Conservation (phyloP, 2,113 vertebrate species). For the Myiozetetes cayanensis region DNA sequence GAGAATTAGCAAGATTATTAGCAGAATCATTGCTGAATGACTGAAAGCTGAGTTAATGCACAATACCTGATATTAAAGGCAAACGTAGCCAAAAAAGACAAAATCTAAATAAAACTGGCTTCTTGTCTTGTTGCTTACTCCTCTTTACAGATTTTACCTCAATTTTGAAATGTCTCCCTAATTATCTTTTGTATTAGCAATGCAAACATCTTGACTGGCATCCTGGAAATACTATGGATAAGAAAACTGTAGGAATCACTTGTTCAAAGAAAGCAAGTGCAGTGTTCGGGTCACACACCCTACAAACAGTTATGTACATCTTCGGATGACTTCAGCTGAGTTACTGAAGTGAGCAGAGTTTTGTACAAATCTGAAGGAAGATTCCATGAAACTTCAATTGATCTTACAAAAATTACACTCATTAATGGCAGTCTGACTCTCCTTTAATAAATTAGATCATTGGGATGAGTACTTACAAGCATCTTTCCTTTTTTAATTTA, state of each 20-base stretch:
- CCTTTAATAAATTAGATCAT: background rate
- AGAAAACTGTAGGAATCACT: background rate
- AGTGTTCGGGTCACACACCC: background rate
- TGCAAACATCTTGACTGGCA: background rate
- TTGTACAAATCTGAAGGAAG: background rate
- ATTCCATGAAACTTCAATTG: background rate
- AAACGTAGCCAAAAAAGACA: background rate
- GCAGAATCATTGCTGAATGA: background rate
- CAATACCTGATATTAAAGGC: background rate
- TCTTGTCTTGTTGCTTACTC: background rate
- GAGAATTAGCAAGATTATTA: background rate
- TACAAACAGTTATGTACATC: fast-evolving
- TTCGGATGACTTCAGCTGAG: background rate
- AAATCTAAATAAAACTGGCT: background rate
- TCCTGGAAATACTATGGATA: background rate
- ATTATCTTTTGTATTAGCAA: background rate
- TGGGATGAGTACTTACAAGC: constrained; percentile 85
- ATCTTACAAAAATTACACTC: background rate
- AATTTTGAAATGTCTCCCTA: background rate
- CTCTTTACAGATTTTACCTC: background rate
- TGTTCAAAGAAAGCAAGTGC: background rate
- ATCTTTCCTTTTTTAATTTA: constrained; percentile 92
- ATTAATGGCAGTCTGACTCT: background rate
- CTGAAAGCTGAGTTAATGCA: background rate
- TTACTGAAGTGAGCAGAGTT: background rate